phyloP scores from a whole-genome alignment of 53 echinoderm and acorn worm genomes.

The Holothuria leucospilota region DNA sequence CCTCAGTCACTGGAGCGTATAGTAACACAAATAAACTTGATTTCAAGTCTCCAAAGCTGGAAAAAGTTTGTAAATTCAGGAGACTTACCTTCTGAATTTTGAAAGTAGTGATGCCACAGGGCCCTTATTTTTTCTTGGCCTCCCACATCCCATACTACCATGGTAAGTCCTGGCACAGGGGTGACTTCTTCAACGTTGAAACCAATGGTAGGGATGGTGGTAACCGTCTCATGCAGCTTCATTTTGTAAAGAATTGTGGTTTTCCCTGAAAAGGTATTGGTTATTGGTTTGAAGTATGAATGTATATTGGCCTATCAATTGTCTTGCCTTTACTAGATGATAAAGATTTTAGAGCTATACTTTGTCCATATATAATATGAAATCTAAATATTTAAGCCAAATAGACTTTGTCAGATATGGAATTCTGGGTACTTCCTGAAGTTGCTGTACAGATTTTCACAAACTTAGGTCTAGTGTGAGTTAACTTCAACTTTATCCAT shows the following conservation, averaged over 20 bases:
- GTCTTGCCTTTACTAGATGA: neutral
- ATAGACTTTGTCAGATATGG: neutral
- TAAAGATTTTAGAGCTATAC: neutral
- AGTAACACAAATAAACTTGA: no score
- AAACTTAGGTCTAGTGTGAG: no score
- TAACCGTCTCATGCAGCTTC: conserved; percentile 76
- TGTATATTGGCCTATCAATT: no score
- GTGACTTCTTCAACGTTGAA: conserved; percentile 79
- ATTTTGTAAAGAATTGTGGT: conserved; percentile 84
- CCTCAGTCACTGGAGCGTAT: no score
- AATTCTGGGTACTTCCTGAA: neutral
- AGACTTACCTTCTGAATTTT: conserved; percentile 72
- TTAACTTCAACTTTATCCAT: no score
- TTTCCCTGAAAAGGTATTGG: conserved; percentile 57
- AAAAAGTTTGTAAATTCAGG: no score
- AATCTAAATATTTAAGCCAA: no score
- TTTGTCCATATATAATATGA: neutral
- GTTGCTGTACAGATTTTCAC: neutral
- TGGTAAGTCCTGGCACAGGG: conserved; percentile 62
- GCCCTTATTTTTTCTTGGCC: conserved; percentile 80
- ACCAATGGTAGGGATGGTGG: conserved; percentile 81
- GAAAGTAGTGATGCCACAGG: conserved; percentile 77
- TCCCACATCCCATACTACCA: conserved; percentile 86
- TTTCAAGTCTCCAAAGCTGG: no score
- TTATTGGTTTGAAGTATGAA: neutral